Conservation (phyloP, 2,113 vertebrate genomes). For the Brachirus orientalis region DNA sequence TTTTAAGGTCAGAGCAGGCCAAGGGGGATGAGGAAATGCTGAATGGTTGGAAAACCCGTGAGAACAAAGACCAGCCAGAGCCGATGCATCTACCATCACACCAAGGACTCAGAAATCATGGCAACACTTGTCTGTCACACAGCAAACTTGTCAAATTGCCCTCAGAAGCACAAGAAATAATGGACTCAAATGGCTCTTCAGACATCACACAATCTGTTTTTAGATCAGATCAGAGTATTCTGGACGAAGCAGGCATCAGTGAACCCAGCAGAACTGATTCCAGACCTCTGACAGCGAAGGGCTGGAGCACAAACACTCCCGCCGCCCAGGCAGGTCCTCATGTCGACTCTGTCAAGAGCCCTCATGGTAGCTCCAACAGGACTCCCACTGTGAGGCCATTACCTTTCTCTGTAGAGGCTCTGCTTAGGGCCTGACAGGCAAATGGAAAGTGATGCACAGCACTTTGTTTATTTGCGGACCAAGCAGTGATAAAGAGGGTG, state of each 20-base stretch:
- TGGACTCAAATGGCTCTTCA: constrained; percentile 25
- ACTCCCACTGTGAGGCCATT: constrained; percentile 65
- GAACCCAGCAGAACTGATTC: constrained; percentile 59
- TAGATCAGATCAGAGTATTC: constrained; percentile 46
- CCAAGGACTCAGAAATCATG: constrained; percentile 32
- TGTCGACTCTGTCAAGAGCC: constrained; percentile 60
- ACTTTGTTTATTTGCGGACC: constrained; percentile 46
- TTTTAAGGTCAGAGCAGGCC: constrained; percentile 37
- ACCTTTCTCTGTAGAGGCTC: constrained; percentile 80
- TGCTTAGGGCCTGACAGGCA: constrained; percentile 78
- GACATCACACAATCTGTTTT: constrained; percentile 29
- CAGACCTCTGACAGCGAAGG: constrained; percentile 37
- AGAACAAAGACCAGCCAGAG: constrained; percentile 47
- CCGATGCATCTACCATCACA: constrained; percentile 12
- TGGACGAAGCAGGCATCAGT: constrained; percentile 24
- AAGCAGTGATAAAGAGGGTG: constrained; percentile 14
- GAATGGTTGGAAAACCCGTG: constrained; percentile 22
- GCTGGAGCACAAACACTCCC: constrained; percentile 42
- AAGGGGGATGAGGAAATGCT: constrained; percentile 26
- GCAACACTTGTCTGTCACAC: too few species aligned
- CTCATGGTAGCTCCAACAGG: constrained; percentile 59
- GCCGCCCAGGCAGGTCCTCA: constrained; percentile 19
- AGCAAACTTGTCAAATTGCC: constrained; percentile 35
- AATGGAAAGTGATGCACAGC: constrained; percentile 13
- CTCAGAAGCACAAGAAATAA: constrained; percentile 38